Base-by-base conservation (phyloP, 2,797 vertebrate genomes). In the Pipistrellus kuhlii region DNA sequence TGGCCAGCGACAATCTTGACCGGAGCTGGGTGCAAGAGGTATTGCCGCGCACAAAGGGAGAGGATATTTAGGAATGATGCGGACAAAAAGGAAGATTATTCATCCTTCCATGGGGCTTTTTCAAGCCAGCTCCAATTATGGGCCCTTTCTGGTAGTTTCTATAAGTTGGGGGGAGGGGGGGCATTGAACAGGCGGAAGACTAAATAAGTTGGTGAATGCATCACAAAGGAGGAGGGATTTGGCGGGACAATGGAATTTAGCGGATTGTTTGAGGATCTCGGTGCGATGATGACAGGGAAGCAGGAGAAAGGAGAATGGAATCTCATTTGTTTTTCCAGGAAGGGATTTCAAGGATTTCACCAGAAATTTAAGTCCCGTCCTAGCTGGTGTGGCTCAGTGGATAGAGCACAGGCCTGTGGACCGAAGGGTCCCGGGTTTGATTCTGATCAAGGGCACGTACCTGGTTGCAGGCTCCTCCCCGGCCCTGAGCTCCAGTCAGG, bases 311-410 rank as follows among this genome's bases (percentile, higher is more conserved):
- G 93, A 62, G 76, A 82, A 53, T 64, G 51, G n/a, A 92, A 96
- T 97, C 87, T 88, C 95, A 57, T 97, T 97, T 97, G 90, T 96
- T 96, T 97, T 94, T 91, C 89, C 87, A 96, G 95, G 96, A 97
- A 97, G 48, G 93, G 87, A 75, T 97, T 96, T 95, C 81, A 97
- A 95, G 76, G 97, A 96, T 90, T 94, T 96, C 96, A 97, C 86
- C 51, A 88, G 97, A 97, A 96, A 92, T 95, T 27, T 64, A 69
- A 90, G 81, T 57, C 93, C 87, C 62, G 12, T 62, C 57, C 27
- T 30, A 62, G 59, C 59, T 27, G 59, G 59, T 62, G 0, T 62
- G 27, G 59, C 59, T 62, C 59, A 62, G 27, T 62, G 81, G 90
- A 72, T 73, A 94, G 75, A 57, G 71, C 57, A 27, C 3, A 62